A percentile compares a stretch with the other conserved stretches of the same genome.
Conservation (phyloP, 2,888 invertebrate genomes). For the Leptinotarsa rubiginosa region DNA sequence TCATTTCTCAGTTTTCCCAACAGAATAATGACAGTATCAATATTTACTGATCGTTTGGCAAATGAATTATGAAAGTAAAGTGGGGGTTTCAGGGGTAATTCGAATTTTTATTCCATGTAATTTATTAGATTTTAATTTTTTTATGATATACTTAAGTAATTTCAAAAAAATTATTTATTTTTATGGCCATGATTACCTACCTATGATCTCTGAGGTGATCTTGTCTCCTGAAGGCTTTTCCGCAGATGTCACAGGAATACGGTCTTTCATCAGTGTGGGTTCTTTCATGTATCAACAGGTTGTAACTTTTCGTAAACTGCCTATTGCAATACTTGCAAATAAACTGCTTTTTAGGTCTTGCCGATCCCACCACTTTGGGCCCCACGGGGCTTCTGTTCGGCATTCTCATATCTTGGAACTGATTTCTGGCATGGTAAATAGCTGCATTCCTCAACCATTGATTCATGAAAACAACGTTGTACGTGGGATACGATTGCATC, state of each 20-base stretch:
- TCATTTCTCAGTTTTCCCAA: no score
- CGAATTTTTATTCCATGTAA: no score
- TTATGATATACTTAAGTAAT: no score
- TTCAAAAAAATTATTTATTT: no score
- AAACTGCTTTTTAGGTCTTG: constrained; percentile 84
- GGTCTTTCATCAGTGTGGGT: constrained; percentile 98
- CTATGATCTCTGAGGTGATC: constrained; percentile 93
- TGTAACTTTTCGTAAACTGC: constrained; percentile 98
- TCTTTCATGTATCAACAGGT: constrained; percentile 95
- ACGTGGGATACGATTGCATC: constrained; percentile 55
- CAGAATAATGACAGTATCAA: no score
- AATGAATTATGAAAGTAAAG: no score
- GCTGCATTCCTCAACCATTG: constrained; percentile 82
- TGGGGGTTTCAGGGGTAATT: no score
- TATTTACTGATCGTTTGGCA: no score
- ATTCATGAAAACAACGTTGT: constrained; percentile 74
- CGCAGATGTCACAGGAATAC: constrained; percentile 95
- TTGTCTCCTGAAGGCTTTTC: constrained; percentile 94
- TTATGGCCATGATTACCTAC: constrained; percentile 72
- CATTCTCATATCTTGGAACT: constrained; percentile 54
- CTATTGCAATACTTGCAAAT: constrained; percentile 98
- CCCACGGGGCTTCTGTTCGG: constrained; percentile 61
- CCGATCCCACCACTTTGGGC: constrained; percentile 67
- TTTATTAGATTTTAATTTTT: no score
- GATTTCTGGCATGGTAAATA: constrained; percentile 70